Conservation (phyloP, 2,797 vertebrate genomes). For the Muraenolepis orangiensis region DNA sequence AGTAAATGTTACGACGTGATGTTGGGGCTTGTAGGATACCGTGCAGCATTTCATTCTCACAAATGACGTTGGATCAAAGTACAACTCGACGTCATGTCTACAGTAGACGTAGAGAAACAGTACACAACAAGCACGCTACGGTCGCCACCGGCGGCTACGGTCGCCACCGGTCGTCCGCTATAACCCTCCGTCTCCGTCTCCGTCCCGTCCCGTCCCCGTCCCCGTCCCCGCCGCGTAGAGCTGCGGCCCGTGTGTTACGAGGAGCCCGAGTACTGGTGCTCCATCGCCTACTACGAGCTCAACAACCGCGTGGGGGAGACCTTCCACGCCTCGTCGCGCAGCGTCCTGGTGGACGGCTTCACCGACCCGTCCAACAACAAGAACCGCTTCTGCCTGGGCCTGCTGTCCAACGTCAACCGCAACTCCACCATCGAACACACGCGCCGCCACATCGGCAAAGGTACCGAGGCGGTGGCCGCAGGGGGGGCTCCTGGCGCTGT, state of each 20-base stretch:
- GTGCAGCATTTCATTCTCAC: too few species aligned
- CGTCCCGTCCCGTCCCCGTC: too few species aligned
- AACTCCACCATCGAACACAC: slow-evolving; percentile 98
- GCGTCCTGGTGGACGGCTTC: slow-evolving; percentile 93
- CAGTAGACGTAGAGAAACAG: too few species aligned
- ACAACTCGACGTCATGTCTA: too few species aligned
- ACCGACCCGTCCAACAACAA: slow-evolving; percentile 97
- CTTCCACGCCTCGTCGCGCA: slow-evolving; percentile 91
- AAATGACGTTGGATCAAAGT: too few species aligned
- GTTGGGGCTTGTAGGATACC: background rate
- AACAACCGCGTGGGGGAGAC: slow-evolving; percentile 96
- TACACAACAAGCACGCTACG: too few species aligned
- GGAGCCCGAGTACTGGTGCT: slow-evolving; percentile 96
- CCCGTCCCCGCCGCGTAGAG: slow-evolving; percentile 71
- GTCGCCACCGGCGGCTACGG: too few species aligned
- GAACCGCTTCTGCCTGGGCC: slow-evolving; percentile 95
- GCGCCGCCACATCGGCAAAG: slow-evolving; percentile 95
- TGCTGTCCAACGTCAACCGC: slow-evolving; percentile 95
- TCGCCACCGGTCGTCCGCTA: too few species aligned
- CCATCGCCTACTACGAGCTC: slow-evolving; percentile 95
- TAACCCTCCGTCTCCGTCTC: background rate
- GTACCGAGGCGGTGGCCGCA: slow-evolving; percentile 53
- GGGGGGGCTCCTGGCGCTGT: too few species aligned
- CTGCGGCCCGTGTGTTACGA: slow-evolving; percentile 93
- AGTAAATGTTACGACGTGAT: background rate